Conservation (phyloP, 1,140 invertebrate species). For the Heliothis virescens region DNA sequence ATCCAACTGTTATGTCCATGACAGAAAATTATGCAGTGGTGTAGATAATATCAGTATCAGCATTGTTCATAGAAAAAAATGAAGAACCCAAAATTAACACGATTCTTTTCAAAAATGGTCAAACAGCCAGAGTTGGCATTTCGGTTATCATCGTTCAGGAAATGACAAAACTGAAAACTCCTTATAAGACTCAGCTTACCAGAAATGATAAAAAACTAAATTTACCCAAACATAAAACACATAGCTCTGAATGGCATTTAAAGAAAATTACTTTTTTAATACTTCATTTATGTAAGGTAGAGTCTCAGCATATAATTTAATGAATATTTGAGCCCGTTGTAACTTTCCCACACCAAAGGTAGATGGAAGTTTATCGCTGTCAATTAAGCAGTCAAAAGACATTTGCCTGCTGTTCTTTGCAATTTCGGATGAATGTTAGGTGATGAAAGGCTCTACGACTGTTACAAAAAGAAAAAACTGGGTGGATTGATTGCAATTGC, state of each 20-base stretch:
- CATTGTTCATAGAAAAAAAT: slow-evolving; percentile 20
- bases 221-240: slow-evolving; percentile 1
- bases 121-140: background rate
- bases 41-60: slow-evolving; percentile 28
- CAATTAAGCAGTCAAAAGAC: slow-evolving; percentile 66
- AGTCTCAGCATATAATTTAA: slow-evolving; percentile 15
- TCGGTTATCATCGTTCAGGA: background rate
- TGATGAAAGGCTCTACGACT: slow-evolving; percentile 78
- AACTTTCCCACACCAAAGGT: slow-evolving; percentile 31
- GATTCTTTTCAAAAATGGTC: slow-evolving; percentile 20
- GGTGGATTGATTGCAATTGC: slow-evolving; percentile 72
- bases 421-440: slow-evolving; percentile 79
- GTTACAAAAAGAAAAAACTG: slow-evolving; percentile 78
- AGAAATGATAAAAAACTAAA: background rate
- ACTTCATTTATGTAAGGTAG: slow-evolving; percentile 45
- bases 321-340: slow-evolving; percentile 15
- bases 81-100: slow-evolving; percentile 36
- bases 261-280: slow-evolving; percentile 11
- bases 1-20: too few relatives aligned
- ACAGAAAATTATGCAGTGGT: background rate
- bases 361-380: slow-evolving; percentile 66
- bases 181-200: slow-evolving; percentile 35
- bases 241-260: slow-evolving; percentile 17
- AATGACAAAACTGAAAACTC: background rate
- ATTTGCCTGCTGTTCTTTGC: slow-evolving; percentile 72